phyloP scores from a whole-genome alignment of 2,113 vertebrate species.

The Tachycineta bicolor region DNA sequence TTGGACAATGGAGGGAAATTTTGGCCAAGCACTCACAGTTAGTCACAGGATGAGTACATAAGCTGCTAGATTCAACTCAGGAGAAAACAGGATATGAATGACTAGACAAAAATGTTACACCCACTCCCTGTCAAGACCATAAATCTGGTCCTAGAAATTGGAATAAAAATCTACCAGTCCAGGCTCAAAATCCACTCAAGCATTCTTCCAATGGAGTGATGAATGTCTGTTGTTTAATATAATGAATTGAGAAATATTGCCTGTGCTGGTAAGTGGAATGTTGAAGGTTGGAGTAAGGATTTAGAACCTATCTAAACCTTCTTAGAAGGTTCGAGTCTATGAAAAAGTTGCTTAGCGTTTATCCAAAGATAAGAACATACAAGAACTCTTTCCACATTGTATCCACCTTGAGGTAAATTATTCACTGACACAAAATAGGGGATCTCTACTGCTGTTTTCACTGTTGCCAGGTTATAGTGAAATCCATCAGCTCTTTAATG shows the following conservation, averaged over 20 bases:
- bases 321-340: background rate
- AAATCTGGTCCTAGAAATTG: background rate
- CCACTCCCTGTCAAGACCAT: background rate
- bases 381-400: background rate
- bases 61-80: conserved; percentile 5
- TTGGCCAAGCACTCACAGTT: background rate
- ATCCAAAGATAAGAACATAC: background rate
- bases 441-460: background rate
- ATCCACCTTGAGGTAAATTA: background rate
- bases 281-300: background rate
- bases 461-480: background rate
- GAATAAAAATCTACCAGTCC: background rate
- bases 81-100: conserved; percentile 48
- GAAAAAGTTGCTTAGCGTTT: background rate
- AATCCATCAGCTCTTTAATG: background rate
- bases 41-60: background rate
- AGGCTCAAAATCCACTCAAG: background rate
- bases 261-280: background rate
- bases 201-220: background rate
- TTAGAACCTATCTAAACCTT: background rate
- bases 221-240: background rate
- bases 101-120: conserved; percentile 16
- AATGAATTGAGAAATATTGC: background rate
- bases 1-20: background rate
- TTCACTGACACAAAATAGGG: background rate